phyloP scores from a whole-genome alignment of 2,797 vertebrate genomes.

The Pristis pectinata region DNA sequence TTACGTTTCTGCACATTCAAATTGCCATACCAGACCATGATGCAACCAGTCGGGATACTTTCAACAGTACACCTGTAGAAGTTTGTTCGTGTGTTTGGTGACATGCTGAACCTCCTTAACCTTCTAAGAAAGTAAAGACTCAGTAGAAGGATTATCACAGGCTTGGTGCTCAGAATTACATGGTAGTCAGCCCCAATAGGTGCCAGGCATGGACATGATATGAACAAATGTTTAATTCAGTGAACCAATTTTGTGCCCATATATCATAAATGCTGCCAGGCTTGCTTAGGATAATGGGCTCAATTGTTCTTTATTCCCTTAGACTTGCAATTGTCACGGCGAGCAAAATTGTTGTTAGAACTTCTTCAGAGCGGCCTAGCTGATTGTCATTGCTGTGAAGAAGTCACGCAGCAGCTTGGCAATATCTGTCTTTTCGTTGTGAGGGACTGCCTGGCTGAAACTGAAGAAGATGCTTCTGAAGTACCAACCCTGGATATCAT shows the following conservation, averaged over 20 bases:
- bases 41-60: too few relatives aligned
- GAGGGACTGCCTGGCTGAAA: slow-evolving; percentile 48
- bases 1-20: too few relatives aligned
- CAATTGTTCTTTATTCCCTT: neutral
- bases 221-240: neutral
- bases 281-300: neutral
- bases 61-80: too few relatives aligned
- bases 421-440: slow-evolving; percentile 47
- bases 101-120: too few relatives aligned
- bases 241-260: neutral
- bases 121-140: neutral
- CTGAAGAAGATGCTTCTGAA: slow-evolving; percentile 43
- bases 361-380: slow-evolving; percentile 46
- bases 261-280: neutral
- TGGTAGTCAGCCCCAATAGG: neutral
- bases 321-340: slow-evolving; percentile 48
- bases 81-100: too few relatives aligned
- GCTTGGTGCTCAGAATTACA: neutral
- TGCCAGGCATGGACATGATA: neutral
- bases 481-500: slow-evolving; percentile 37
- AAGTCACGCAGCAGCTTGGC: slow-evolving; percentile 39
- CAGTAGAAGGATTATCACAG: neutral
- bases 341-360: slow-evolving; percentile 46
- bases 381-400: slow-evolving; percentile 36
- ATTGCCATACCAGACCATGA: too few relatives aligned